These are phyloP conservation scores for Hepsetus odoe DNA, from an alignment of 2,113 vertebrate species.

Conservation along the genomic window DNA sequence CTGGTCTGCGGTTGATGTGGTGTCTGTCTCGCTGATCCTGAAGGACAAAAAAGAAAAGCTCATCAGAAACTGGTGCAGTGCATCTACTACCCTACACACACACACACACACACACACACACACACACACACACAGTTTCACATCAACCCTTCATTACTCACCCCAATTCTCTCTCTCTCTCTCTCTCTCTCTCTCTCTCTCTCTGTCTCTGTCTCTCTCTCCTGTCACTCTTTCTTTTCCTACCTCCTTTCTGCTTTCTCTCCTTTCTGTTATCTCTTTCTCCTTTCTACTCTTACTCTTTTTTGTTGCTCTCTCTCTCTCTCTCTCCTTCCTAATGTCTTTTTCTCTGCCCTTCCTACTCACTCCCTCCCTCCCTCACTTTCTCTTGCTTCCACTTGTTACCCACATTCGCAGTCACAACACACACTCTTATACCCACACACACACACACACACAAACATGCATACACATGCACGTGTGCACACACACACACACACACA, in stretches of 20 bases:
- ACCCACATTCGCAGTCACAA: too few relatives aligned
- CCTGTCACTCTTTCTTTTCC: background rate
- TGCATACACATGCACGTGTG: too few relatives aligned
- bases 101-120: too few relatives aligned
- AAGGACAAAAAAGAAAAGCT: conserved; percentile 38
- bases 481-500: too few relatives aligned
- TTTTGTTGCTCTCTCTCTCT: background rate
- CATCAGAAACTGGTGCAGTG: conserved; percentile 26
- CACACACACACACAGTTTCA: too few relatives aligned
- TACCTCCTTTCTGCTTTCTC: too few relatives aligned
- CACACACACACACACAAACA: too few relatives aligned
- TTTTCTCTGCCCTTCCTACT: background rate
- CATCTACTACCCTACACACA: background rate
- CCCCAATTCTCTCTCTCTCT: background rate
- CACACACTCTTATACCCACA: too few relatives aligned
- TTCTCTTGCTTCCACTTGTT: conserved; percentile 18
- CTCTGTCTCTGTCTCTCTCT: background rate
- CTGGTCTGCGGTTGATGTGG: background rate
- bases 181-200: background rate
- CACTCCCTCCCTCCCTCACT: conserved; percentile 18
- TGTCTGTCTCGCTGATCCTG: conserved; percentile 40
- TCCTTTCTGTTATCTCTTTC: background rate
- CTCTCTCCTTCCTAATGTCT: background rate
- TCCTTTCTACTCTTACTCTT: too few relatives aligned
- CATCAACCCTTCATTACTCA: background rate